phyloP scores from a whole-genome alignment of 2,888 invertebrate species.

The Epinotia nisella region DNA sequence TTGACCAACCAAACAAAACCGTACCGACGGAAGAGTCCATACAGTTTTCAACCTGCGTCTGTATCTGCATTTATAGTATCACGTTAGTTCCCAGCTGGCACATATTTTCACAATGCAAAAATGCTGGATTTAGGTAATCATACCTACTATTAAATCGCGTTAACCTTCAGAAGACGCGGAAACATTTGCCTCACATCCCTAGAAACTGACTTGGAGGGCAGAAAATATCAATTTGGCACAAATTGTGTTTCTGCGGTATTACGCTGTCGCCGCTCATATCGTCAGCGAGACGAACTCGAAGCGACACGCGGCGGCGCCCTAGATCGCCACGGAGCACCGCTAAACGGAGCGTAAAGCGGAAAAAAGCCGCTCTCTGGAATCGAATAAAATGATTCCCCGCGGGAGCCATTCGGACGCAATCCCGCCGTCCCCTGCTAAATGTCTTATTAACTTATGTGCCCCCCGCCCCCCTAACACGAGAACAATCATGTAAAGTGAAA shows the following conservation, averaged over 20 bases:
- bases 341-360: constrained; percentile 83
- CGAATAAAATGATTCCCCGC: constrained; percentile 90
- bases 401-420: constrained; percentile 89
- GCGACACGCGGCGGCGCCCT: constrained; percentile 58
- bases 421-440: constrained; percentile 85
- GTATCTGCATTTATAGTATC: too few relatives aligned
- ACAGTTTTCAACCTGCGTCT: too few relatives aligned
- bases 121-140: neutral
- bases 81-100: too few relatives aligned
- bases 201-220: constrained; percentile 55
- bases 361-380: constrained; percentile 86
- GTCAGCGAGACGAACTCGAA: constrained; percentile 64
- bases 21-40: too few relatives aligned
- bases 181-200: constrained; percentile 56
- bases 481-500: constrained; percentile 85
- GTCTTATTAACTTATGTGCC: constrained; percentile 84
- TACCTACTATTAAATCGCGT: neutral
- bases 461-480: constrained; percentile 73
- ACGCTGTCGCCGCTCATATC: constrained; percentile 65
- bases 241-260: constrained; percentile 61
- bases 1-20: too few relatives aligned
- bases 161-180: neutral
- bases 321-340: constrained; percentile 63
- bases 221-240: constrained; percentile 57
- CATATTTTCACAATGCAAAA: neutral